Base-by-base conservation (phyloP, 1,140 invertebrate genomes). In the Heliothis virescens region DNA sequence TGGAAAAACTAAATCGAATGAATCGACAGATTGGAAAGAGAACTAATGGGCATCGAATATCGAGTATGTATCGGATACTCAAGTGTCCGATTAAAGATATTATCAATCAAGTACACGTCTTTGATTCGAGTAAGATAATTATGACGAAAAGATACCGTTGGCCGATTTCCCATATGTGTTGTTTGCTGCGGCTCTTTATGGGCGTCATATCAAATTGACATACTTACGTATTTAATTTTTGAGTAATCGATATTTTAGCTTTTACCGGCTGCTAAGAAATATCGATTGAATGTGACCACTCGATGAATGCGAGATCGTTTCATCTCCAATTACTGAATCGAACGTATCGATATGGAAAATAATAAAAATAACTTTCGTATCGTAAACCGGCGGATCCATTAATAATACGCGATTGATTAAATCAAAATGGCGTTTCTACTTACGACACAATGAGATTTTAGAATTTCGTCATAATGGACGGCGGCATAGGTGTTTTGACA, bases 1-100 rank as follows among this genome's bases (percentile, higher is more conserved):
- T 89, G 83, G 85, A 89, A 91, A 41, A 92, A 92, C 90, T 91
- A 92, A 91, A 91, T 90, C 90, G 89, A 83, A 91, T 92, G 91
- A 92, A 90, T 92, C 91, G 88, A 87, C 89, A 91, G 73, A 88
- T 92, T 86, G 84, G 79, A 83, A 59, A 63, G 71, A 74, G 79
- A 82, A 86, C 83, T 90, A 92, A 90, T 91, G 85, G 83, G 79
- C 83, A 83, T 82, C 83, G 73, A 80, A 84, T 84, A 85, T 85
- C 82, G 72, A 83, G 63, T 85, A 81, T 76, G 80, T 81, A 83
- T 87, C 83, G 81, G 72, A 55, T 62, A 47, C 63, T 79, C 80
- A 53, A 85, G 78, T 80, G 81, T 83, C 82, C 85, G 87, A 91
- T 90, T 87, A 86, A 83, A 85, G 73, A 87, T 86, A 88, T 89